These are phyloP conservation scores for Apocrypta bakeri DNA, from an alignment of 1,140 invertebrate genomes.

Conservation along the genomic window DNA sequence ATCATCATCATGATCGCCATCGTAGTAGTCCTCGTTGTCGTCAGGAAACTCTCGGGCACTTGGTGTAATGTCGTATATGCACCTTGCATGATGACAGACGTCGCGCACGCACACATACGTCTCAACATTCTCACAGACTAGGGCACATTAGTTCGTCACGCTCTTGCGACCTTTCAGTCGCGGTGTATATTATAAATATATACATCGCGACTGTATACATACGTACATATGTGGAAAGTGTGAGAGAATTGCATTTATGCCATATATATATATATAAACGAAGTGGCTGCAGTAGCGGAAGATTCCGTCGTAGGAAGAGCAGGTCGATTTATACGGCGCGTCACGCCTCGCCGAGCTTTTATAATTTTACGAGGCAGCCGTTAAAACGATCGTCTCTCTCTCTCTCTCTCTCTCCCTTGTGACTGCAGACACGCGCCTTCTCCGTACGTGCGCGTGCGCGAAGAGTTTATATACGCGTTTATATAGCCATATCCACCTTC, in stretches of 20 bases:
- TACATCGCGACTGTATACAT: not conserved
- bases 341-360: slow-evolving; percentile 19
- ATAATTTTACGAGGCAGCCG: slow-evolving; percentile 34
- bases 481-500: slow-evolving; percentile 11
- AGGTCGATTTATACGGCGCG: not conserved
- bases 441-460: not conserved
- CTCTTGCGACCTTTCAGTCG: not conserved
- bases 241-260: too few species aligned
- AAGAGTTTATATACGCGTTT: not conserved
- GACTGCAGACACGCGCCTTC: not conserved
- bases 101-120: not conserved
- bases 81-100: not conserved
- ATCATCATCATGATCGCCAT: not conserved
- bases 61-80: slow-evolving; percentile 17
- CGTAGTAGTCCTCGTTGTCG: not conserved
- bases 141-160: not conserved
- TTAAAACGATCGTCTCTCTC: slow-evolving; percentile 17
- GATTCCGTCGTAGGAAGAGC: not conserved
- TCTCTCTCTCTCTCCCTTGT: too few species aligned
- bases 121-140: not conserved
- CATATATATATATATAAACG: not conserved
- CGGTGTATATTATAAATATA: not conserved
- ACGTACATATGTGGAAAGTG: not conserved
- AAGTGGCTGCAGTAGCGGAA: not conserved
- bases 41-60: slow-evolving; percentile 1